Conservation (phyloP, 2,113 vertebrate species). For the Greenwoodochromis staneri region DNA sequence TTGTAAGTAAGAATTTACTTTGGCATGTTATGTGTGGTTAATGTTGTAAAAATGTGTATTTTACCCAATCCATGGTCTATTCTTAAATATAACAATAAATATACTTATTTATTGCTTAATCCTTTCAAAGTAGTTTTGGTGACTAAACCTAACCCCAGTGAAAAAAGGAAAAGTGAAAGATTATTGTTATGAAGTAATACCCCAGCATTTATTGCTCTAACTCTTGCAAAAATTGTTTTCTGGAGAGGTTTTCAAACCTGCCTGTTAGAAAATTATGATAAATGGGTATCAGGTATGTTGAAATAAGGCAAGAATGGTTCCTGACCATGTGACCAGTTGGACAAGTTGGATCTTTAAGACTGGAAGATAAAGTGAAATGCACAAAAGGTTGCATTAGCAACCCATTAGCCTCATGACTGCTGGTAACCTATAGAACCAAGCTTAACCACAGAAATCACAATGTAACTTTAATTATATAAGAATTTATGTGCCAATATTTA, state of each 20-base stretch:
- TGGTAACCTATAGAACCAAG: not conserved
- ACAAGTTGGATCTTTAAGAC: not conserved
- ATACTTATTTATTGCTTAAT: not conserved
- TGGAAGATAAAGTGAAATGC: not conserved
- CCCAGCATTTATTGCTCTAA: not conserved
- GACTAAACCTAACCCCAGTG: not conserved
- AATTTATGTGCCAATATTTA: not conserved
- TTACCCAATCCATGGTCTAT: not conserved
- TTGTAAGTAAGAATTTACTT: not conserved
- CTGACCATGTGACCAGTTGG: not conserved
- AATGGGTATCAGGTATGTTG: not conserved
- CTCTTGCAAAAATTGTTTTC: not conserved
- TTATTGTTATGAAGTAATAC: not conserved
- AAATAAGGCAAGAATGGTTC: not conserved
- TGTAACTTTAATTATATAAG: not conserved
- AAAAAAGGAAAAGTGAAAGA: not conserved
- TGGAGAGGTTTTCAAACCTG: not conserved
- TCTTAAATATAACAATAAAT: not conserved
- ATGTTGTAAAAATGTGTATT: not conserved
- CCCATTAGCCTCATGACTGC: not conserved
- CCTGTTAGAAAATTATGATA: not conserved
- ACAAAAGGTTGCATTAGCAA: not conserved
- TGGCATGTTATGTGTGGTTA: not conserved
- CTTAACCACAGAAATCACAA: not conserved
- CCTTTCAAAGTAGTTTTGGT: not conserved